Conservation (phyloP, 2,113 vertebrate species). For the Tragelaphus imberbis region DNA sequence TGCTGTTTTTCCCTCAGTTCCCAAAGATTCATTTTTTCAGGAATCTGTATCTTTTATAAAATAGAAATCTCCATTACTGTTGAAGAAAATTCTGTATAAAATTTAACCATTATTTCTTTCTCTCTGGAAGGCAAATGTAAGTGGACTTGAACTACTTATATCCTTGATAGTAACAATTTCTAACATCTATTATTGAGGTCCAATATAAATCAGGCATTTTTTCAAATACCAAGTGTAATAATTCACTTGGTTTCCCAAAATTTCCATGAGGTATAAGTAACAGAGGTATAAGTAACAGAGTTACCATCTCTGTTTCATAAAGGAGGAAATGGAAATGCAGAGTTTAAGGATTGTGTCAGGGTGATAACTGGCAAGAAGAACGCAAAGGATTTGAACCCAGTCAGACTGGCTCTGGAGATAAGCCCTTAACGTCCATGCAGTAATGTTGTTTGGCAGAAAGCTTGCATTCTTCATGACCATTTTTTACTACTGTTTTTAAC, state of each 20-base stretch:
- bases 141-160: neutral
- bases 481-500: neutral
- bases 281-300: no score
- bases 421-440: neutral
- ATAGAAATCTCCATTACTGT: neutral
- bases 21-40: neutral
- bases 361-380: neutral
- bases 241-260: neutral
- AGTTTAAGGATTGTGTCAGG: neutral
- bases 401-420: neutral
- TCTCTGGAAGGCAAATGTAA: neutral
- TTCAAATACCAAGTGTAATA: neutral
- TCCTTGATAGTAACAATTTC: neutral
- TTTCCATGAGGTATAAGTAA: neutral
- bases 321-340: neutral
- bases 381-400: neutral
- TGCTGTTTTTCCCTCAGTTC: neutral
- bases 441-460: neutral
- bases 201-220: neutral
- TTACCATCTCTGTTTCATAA: neutral
- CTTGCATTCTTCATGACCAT: neutral
- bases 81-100: neutral
- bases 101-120: neutral
- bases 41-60: neutral
- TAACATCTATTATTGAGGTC: neutral